Conservation (phyloP, 2,113 vertebrate species). For the Proterorhinus semilunaris region DNA sequence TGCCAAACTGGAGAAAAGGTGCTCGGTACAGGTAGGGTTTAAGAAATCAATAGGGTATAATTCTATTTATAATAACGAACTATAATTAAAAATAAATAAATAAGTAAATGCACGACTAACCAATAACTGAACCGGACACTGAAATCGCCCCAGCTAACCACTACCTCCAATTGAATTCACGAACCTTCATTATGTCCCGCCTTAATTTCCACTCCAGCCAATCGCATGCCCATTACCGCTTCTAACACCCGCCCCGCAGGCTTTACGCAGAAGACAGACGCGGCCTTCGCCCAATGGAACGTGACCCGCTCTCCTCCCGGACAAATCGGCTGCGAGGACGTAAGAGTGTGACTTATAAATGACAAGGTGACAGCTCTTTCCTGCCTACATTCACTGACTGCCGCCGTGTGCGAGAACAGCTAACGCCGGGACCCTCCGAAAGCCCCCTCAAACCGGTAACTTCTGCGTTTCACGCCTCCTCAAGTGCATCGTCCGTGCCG, state of each 20-base stretch:
- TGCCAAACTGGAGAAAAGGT: too few relatives aligned
- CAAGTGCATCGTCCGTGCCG: neutral
- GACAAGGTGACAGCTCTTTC: constrained; percentile 68
- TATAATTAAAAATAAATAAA: too few relatives aligned
- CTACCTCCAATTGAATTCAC: constrained; percentile 57
- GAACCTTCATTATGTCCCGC: constrained; percentile 24
- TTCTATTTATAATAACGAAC: too few relatives aligned
- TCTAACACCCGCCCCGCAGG: constrained; percentile 13
- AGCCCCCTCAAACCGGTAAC: constrained; percentile 64
- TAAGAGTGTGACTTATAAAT: constrained; percentile 68
- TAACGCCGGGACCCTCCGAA: constrained; percentile 46
- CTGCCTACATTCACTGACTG: constrained; percentile 54
- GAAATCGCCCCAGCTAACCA: constrained; percentile 24
- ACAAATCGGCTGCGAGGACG: constrained; percentile 75
- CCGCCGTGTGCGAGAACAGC: constrained; percentile 31
- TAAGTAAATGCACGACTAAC: neutral
- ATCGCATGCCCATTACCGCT: constrained; percentile 9
- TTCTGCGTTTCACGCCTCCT: fast-evolving
- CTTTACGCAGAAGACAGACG: neutral
- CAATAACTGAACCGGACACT: constrained; percentile 50
- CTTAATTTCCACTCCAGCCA: constrained; percentile 16
- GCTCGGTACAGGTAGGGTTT: too few relatives aligned
- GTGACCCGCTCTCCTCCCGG: neutral
- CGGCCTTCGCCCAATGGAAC: constrained; percentile 20
- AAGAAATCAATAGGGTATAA: too few relatives aligned